Evolutionary conservation across 2,113 vertebrate species (phyloP), one percentile per base, ranked within the genome.

Genomic region (Poecile atricapillus): DNA sequence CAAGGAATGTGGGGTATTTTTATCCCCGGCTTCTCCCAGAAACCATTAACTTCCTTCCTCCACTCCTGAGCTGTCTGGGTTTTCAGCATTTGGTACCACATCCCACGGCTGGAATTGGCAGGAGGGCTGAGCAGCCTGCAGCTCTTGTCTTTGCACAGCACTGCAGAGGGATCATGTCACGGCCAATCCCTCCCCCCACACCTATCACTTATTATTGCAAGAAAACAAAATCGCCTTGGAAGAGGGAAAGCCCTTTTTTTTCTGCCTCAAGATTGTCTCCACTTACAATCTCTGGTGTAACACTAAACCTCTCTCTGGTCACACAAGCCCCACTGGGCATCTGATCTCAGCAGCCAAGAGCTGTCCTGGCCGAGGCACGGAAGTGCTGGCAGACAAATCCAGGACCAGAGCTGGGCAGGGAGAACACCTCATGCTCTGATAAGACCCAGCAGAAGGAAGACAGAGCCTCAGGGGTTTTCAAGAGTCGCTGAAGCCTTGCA

Each of bases 401-500:
- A 22, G 78, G 73, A 35, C 64, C 91, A 90, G 94, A 35, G 64
- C 20, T 31, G 86, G 91, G 25, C 83, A 55, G 43, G 56, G 77
- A 64, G 22, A n/a, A 44, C 21, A 55, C 85, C 80, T 84, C 11
- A 33, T 1, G 7, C 5, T 58, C 76, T 83, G 93, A 89, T 95
- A 95, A 96, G 80, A 52, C 11, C 2, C 86, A 89, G 96, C 92
- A 87, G 68, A 64, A 44, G 83, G 68, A 92, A 75, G 79, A 35
- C 77, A 43, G 53, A 80, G 78, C 93, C 88, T 30, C 7, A 2
- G 81, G 94, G 87, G 75, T 7, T 56, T 85, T 14, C 47, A 60
- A 3, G 83, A 87, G 59, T 1, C 28, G 0, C 28, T 93, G 95
- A 97, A 94, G 91, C 70, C 71, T 94, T 60, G 33, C 90, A 97